Percentiles rank a stretch among this genome's conserved stretches.
Conservation (phyloP, 2,888 invertebrate genomes). For the Drosophila fungiperda region DNA sequence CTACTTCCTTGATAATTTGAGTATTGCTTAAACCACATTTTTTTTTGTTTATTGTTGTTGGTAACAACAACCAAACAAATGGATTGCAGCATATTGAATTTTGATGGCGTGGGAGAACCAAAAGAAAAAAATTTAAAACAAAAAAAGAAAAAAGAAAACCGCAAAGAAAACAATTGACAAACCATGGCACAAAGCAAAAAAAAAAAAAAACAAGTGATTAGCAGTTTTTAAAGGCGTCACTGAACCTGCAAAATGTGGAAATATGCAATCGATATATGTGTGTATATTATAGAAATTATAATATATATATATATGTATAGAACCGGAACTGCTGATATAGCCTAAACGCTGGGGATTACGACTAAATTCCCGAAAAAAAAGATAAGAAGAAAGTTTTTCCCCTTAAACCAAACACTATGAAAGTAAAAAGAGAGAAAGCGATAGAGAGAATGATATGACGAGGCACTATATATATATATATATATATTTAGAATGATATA, state of each 20-base stretch:
- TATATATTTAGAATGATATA: neutral
- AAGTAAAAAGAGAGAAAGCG: neutral
- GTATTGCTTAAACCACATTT: constrained; percentile 6
- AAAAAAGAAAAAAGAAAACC: neutral
- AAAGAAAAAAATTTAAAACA: constrained; percentile 1
- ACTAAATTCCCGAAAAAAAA: constrained; percentile 10
- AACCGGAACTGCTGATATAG: constrained; percentile 42
- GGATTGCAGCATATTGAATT: constrained; percentile 32
- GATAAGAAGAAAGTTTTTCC: neutral
- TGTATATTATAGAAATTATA: neutral
- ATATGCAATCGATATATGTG: constrained; percentile 33
- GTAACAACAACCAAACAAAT: constrained; percentile 60
- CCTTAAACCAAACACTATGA: neutral
- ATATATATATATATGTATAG: neutral
- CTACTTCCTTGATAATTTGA: constrained; percentile 4
- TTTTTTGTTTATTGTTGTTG: neutral
- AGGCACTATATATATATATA: neutral
- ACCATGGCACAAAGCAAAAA: neutral
- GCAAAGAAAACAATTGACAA: constrained; percentile 7
- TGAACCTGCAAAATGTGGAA: constrained; percentile 49
- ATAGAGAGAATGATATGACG: neutral
- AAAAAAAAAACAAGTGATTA: constrained; percentile 59
- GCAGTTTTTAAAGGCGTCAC: constrained; percentile 64
- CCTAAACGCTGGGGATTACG: constrained; percentile 16
- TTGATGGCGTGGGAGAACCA: constrained; percentile 36